Evolutionary conservation across 2,113 vertebrate species (phyloP).

Genomic region (Rhombomys opimus): DNA sequence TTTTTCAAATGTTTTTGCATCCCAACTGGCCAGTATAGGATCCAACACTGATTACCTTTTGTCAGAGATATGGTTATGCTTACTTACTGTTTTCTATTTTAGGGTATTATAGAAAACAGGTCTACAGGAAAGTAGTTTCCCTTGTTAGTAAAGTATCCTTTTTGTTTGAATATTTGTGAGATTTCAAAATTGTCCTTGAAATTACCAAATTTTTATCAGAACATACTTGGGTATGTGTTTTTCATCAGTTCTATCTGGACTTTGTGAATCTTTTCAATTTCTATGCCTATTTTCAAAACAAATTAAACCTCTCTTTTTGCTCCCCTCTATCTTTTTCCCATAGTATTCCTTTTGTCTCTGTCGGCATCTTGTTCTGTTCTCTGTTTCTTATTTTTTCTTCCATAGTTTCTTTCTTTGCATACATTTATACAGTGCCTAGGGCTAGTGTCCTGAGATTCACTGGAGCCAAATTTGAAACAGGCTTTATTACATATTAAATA

Average conservation of each 20-base stretch:
- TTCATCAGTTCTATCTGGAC: neutral
- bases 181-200: slow-evolving; percentile 42
- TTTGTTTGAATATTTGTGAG: neutral
- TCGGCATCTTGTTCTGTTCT: slow-evolving; percentile 4
- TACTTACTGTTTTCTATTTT: neutral
- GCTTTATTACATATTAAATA: too few species aligned
- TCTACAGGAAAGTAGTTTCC: slow-evolving; percentile 30
- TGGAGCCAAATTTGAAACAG: too few species aligned
- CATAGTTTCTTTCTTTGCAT: neutral
- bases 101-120: neutral
- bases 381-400: slow-evolving; percentile 37
- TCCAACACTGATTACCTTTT: neutral
- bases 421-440: neutral
- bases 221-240: neutral
- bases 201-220: slow-evolving; percentile 38
- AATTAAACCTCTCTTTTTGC: neutral
- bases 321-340: neutral
- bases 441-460: neutral
- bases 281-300: neutral
- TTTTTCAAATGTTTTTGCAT: slow-evolving; percentile 40
- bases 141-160: slow-evolving; percentile 26
- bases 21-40: neutral
- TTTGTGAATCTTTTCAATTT: slow-evolving; percentile 32
- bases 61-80: neutral
- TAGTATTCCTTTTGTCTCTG: neutral